Conservation (phyloP, 2,888 invertebrate genomes). For the Teinopalpus imperialis region DNA sequence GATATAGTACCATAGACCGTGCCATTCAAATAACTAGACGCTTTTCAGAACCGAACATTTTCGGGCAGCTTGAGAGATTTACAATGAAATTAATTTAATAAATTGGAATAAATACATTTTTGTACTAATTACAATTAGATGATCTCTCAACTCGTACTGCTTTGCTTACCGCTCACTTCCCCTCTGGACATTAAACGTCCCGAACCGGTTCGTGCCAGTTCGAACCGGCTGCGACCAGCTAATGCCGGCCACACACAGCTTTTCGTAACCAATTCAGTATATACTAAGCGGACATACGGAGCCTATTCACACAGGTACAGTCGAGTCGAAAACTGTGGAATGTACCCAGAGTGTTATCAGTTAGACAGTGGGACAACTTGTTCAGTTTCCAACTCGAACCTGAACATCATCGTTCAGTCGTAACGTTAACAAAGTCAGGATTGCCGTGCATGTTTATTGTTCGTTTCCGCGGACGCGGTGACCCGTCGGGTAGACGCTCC, state of each 20-base stretch:
- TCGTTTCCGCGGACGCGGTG: too few species aligned
- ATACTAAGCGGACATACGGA: constrained; percentile 8
- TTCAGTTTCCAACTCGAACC: neutral
- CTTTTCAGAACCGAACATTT: neutral
- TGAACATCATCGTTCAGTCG: neutral
- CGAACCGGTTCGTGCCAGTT: neutral
- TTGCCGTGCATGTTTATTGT: too few species aligned
- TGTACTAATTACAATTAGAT: constrained; percentile 3
- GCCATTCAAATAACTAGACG: neutral
- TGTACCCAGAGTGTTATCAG: too few species aligned
- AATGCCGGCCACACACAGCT: too few species aligned
- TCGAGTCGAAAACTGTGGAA: neutral
- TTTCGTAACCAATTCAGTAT: constrained; percentile 1
- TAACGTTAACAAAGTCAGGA: neutral
- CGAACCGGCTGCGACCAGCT: neutral
- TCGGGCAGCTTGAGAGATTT: neutral
- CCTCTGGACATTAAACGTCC: too few species aligned
- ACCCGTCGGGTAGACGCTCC: too few species aligned
- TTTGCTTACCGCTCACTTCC: neutral
- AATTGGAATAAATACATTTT: constrained; percentile 5
- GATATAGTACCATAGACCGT: constrained; percentile 16
- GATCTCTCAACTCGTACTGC: neutral
- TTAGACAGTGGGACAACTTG: neutral
- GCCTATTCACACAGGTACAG: neutral
- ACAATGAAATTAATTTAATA: neutral